These are phyloP conservation scores for Neostethus bicornis DNA, from an alignment of 2,797 vertebrate genomes.

Conservation along the genomic window DNA sequence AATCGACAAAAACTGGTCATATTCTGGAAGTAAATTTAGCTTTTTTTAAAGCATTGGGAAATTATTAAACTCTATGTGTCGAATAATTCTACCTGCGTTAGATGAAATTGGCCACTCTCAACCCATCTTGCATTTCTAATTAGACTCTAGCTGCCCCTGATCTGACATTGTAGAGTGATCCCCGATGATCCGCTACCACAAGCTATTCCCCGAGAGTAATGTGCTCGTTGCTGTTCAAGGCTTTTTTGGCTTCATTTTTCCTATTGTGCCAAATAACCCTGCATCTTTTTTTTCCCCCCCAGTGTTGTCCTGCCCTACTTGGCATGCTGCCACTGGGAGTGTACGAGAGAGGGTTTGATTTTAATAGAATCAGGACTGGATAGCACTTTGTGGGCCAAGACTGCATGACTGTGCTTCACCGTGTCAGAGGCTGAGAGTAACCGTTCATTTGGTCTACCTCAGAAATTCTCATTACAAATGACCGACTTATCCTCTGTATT, in stretches of 20 bases:
- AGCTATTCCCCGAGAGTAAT: constrained; percentile 41
- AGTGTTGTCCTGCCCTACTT: constrained; percentile 76
- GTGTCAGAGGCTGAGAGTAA: constrained; percentile 14
- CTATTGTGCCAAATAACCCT: constrained; percentile 69
- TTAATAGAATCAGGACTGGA: constrained; percentile 53
- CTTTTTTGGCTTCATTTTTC: constrained; percentile 46
- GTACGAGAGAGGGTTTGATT: constrained; percentile 48
- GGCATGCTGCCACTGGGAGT: constrained; percentile 60
- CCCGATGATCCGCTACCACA: constrained; percentile 33
- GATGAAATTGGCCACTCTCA: neutral
- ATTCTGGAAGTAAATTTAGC: too few relatives aligned
- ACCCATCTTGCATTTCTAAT: constrained; percentile 51
- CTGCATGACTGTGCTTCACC: constrained; percentile 36
- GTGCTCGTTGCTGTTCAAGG: constrained; percentile 35
- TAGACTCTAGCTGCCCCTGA: constrained; percentile 42
- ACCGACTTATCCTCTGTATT: constrained; percentile 38
- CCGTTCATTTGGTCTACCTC: constrained; percentile 23
- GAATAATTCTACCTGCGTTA: constrained; percentile 6
- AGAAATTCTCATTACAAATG: constrained; percentile 25
- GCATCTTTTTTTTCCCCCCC: constrained; percentile 60
- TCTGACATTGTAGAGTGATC: constrained; percentile 46
- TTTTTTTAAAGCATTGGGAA: too few relatives aligned
- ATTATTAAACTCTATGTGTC: constrained; percentile 6
- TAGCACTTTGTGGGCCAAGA: constrained; percentile 35
- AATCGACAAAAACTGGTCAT: too few relatives aligned